Conservation (phyloP, 2,888 invertebrate genomes). For the Venusia cambrica region DNA sequence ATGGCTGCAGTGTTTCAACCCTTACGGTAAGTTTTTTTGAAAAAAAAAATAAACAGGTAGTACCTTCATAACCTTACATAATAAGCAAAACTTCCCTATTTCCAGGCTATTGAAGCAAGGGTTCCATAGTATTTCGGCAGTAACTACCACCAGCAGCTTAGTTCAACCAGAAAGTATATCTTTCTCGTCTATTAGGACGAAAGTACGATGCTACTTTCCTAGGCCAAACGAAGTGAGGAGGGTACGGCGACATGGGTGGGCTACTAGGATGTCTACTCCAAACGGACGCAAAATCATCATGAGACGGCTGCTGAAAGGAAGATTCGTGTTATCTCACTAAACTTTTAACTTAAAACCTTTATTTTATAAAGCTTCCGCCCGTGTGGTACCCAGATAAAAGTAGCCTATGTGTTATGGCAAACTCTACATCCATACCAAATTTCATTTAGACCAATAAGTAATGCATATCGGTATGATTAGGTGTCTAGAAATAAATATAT, state of each 20-base stretch:
- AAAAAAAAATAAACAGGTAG: no score
- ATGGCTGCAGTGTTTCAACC: constrained; percentile 57
- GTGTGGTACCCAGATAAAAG: no score
- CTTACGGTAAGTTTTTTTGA: constrained; percentile 45
- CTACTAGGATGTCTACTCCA: constrained; percentile 84
- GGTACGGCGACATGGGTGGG: constrained; percentile 86
- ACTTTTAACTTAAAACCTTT: no score
- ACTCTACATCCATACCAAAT: no score
- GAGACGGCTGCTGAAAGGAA: constrained; percentile 88
- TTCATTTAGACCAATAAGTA: no score
- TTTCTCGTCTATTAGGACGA: constrained; percentile 59
- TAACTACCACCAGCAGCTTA: constrained; percentile 40
- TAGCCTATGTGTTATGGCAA: no score
- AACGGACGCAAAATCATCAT: constrained; percentile 86
- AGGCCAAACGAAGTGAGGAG: constrained; percentile 87
- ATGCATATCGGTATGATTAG: no score
- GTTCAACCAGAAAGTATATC: constrained; percentile 54
- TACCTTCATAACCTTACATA: no score
- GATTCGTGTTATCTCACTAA: constrained; percentile 85
- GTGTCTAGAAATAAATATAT: no score
- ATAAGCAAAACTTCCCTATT: constrained; percentile 11
- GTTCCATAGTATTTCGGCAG: constrained; percentile 41
- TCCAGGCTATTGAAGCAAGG: constrained; percentile 55
- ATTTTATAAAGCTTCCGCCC: no score
- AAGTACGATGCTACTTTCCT: constrained; percentile 86